These are phyloP conservation scores for Nephotettix cincticeps DNA, from an alignment of 1,140 invertebrate species.

Conservation along the genomic window DNA sequence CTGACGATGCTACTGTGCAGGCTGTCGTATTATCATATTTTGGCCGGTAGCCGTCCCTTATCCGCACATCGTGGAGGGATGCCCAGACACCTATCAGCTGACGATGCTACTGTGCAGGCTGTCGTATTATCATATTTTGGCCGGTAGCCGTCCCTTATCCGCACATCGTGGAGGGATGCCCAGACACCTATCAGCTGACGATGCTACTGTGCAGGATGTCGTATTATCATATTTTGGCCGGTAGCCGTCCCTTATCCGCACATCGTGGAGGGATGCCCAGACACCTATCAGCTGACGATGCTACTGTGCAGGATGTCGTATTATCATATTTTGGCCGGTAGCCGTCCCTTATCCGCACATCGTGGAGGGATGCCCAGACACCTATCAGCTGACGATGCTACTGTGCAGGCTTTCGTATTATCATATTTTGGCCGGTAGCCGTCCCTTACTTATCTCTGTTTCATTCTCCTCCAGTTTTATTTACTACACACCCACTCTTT, in stretches of 20 bases:
- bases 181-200: too few species aligned
- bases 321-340: constrained; percentile 16
- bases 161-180: too few species aligned
- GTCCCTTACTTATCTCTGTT: background rate
- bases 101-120: background rate
- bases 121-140: constrained; percentile 24
- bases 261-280: background rate
- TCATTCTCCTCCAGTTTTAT: constrained; percentile 8
- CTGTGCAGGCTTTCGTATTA: constrained; percentile 7
- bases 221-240: constrained; percentile 18
- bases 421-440: constrained; percentile 20
- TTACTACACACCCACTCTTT: constrained; percentile 11
- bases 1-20: too few species aligned
- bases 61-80: too few species aligned
- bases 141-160: background rate
- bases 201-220: background rate
- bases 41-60: background rate
- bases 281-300: too few species aligned
- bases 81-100: too few species aligned
- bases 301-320: background rate
- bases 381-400: background rate
- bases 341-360: background rate
- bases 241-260: background rate
- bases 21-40: constrained; percentile 14
- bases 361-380: background rate